A percentile compares a stretch with the other conserved stretches of the same genome.
These are phyloP conservation scores for Scaptomyza pallida DNA, from an alignment of 1,140 invertebrate species.

Conservation along the genomic window DNA sequence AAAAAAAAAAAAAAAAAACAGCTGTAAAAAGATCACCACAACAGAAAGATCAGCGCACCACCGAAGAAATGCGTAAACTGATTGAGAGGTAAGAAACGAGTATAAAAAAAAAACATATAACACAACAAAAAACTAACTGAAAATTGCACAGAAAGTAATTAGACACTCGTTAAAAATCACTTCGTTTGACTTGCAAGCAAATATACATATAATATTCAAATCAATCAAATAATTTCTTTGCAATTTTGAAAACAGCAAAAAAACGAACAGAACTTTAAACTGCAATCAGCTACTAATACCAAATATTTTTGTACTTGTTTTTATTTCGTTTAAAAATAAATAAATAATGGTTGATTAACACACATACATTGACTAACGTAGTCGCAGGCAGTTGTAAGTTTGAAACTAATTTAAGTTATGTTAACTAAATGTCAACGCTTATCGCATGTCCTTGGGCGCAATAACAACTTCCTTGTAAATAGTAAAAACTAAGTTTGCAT, in stretches of 20 bases:
- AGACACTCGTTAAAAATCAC: background rate
- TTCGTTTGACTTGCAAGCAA: background rate
- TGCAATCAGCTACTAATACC: constrained; percentile 28
- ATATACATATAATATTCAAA: no score
- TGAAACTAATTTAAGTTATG: constrained; percentile 33
- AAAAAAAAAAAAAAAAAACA: constrained; percentile 43
- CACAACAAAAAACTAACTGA: background rate
- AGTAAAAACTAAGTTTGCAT: constrained; percentile 32
- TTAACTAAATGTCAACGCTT: constrained; percentile 42
- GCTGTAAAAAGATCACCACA: constrained; percentile 84
- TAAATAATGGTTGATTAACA: constrained; percentile 19
- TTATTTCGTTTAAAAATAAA: constrained; percentile 16
- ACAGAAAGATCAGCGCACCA: constrained; percentile 95
- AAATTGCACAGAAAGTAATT: constrained; percentile 40
- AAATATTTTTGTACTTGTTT: constrained; percentile 25
- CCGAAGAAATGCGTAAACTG: constrained; percentile 97
- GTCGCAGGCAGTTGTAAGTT: constrained; percentile 78
- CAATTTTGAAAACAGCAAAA: constrained; percentile 12
- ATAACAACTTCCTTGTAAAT: constrained; percentile 4
- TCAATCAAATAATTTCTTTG: constrained; percentile 24
- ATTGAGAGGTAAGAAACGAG: constrained; percentile 92
- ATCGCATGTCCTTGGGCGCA: constrained; percentile 35
- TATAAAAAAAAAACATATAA: constrained; percentile 13
- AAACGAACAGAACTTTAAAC: background rate
- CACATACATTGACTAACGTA: constrained; percentile 34